Percentiles rank a stretch among this genome's conserved stretches.
Conservation (phyloP, 2,113 vertebrate species). For the Misgurnus anguillicaudatus region DNA sequence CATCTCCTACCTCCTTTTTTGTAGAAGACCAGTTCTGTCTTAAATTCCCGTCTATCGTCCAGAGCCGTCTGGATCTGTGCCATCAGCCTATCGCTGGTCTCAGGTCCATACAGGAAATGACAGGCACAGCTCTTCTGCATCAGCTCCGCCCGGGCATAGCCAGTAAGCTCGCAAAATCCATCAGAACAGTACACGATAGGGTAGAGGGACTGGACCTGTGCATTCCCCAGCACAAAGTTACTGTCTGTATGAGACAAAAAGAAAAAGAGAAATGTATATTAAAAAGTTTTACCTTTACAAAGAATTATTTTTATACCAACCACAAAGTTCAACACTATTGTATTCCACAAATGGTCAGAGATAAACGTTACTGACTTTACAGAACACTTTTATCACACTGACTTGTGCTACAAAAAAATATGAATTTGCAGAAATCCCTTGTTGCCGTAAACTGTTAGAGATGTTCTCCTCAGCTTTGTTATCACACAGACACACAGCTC, state of each 20-base stretch:
- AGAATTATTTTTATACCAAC: no score
- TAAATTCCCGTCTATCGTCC: slow-evolving; percentile 79
- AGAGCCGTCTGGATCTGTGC: slow-evolving; percentile 78
- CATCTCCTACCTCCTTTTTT: slow-evolving; percentile 77
- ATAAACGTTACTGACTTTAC: background rate
- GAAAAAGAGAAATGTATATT: background rate
- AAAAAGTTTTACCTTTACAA: background rate
- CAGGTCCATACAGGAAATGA: slow-evolving; percentile 80
- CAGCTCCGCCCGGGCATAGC: slow-evolving; percentile 80
- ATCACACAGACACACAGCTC: background rate
- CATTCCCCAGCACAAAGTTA: slow-evolving; percentile 83
- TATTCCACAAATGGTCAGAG: background rate
- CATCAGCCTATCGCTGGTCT: slow-evolving; percentile 76
- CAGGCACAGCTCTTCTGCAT: slow-evolving; percentile 85
- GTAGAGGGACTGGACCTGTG: slow-evolving; percentile 81
- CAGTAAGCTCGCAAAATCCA: slow-evolving; percentile 83
- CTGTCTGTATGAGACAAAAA: slow-evolving; percentile 71
- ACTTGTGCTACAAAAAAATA: background rate
- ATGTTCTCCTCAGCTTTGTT: background rate
- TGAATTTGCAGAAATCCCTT: background rate
- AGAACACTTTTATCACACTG: background rate
- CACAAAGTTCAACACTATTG: background rate
- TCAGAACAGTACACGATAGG: slow-evolving; percentile 84
- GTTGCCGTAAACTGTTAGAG: background rate
- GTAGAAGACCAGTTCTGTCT: slow-evolving; percentile 81